Evolutionary conservation across 2,113 vertebrate genomes (phyloP), one percentile per base, ranked within the genome.

Genomic region (Rostratula benghalensis): DNA sequence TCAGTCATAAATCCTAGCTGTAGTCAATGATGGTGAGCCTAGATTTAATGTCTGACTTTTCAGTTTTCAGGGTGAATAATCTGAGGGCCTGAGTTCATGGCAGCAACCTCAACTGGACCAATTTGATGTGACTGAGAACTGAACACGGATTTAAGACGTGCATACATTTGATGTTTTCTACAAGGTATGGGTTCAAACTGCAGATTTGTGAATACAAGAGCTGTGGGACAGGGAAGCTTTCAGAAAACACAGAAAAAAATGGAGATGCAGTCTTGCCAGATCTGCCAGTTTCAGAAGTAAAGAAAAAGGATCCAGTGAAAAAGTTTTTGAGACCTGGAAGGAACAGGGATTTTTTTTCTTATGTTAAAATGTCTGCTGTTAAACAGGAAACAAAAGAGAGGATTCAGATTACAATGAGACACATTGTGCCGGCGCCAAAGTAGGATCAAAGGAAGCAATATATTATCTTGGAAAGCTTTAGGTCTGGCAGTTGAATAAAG

Each of bases 401-500:
- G 74, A 87, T 94, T 93, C 11, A 1, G 39, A 76, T 57, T 60
- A 87, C 83, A 95, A 57, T 83, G 84, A 87, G 74, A 57, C 39
- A 53, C 53, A 83, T 78, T 87, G 84, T 87, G 91, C 30, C 70
- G 76, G 39, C 0, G 70, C 93, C 91, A 96, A 93, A 91, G 53
- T 2, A 70, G 87, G 91, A 95, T 95, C 89, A 95, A 95, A 96
- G 53, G 53, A 60, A 84, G 45, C 80, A 89, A 53, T 71, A 35
- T 79, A 84, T 89, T 87, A 67, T 27, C 70, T 84, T 95, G 96
- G 94, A 94, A 95, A 93, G 94, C 82, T 90, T 95, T 93, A 73
- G 65, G 50, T 28, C 57, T 97, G 95, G 94, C 94, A 95, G 45
- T 89, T 61, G 84, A 91, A 89, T 93, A 95, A 96, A 91, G 69